Conservation (phyloP, 2,888 invertebrate genomes). For the Ischnura elegans region DNA sequence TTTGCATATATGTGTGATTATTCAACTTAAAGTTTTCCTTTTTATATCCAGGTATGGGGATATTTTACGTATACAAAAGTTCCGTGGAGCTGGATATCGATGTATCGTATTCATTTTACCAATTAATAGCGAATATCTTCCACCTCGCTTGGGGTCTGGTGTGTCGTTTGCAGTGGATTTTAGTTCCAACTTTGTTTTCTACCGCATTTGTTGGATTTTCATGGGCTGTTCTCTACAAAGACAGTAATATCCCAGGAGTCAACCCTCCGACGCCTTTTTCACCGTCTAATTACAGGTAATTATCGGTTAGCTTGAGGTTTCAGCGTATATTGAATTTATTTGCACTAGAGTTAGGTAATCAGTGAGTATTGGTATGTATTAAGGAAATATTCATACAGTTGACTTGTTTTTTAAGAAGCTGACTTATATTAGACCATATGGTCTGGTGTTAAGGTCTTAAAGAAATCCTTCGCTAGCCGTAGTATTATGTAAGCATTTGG, state of each 20-base stretch:
- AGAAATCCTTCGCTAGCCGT: no score
- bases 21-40: background rate
- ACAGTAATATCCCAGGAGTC: conserved; percentile 46
- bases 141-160: background rate
- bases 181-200: conserved; percentile 28
- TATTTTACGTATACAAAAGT: background rate
- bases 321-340: no score
- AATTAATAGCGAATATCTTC: background rate
- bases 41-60: background rate
- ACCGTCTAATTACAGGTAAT: conserved; percentile 39
- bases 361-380: no score
- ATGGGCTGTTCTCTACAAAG: conserved; percentile 38
- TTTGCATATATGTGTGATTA: background rate
- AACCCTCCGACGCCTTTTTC: conserved; percentile 54
- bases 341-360: no score
- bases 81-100: background rate
- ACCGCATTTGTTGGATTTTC: conserved; percentile 3
- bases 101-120: background rate
- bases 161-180: conserved; percentile 39
- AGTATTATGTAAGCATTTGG: no score
- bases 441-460: no score
- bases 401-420: no score
- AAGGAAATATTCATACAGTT: no score
- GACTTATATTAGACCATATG: no score
- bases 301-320: no score